Percentiles rank a stretch among this genome's conserved stretches.
These are phyloP conservation scores for Lagopus muta DNA, from an alignment of 2,113 vertebrate species.

Conservation along the genomic window DNA sequence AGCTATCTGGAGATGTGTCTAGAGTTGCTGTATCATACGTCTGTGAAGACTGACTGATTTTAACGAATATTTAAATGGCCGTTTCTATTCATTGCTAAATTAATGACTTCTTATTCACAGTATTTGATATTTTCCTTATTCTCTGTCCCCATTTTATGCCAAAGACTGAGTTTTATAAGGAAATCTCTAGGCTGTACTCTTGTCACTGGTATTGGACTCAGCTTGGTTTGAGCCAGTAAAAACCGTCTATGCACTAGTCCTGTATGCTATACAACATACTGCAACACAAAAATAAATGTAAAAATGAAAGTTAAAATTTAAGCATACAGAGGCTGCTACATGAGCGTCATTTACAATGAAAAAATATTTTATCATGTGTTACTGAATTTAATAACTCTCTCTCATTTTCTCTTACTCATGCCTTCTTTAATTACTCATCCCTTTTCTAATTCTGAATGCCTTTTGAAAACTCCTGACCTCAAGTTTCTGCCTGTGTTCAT, in stretches of 20 bases:
- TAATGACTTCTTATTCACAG: background rate
- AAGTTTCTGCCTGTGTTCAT: background rate
- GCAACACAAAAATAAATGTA: background rate
- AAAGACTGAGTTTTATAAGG: background rate
- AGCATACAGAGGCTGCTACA: background rate
- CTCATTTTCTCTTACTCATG: background rate
- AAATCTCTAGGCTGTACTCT: background rate
- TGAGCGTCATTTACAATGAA: background rate
- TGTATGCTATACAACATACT: rapidly evolving
- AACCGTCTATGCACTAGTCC: background rate
- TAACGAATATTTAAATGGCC: background rate
- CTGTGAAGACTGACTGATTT: background rate
- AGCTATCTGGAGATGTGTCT: background rate
- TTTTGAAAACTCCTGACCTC: background rate
- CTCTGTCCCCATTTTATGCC: background rate
- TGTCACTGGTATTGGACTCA: background rate
- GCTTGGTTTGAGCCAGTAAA: background rate
- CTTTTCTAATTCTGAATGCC: background rate
- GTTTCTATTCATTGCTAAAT: background rate
- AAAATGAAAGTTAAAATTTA: background rate
- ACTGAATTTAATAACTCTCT: background rate
- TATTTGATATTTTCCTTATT: background rate
- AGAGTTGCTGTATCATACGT: background rate
- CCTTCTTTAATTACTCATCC: background rate
- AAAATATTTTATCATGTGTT: background rate